Evolutionary conservation across 1,140 invertebrate genomes (phyloP).

Genomic region (Teleopsis dalmanni): DNA sequence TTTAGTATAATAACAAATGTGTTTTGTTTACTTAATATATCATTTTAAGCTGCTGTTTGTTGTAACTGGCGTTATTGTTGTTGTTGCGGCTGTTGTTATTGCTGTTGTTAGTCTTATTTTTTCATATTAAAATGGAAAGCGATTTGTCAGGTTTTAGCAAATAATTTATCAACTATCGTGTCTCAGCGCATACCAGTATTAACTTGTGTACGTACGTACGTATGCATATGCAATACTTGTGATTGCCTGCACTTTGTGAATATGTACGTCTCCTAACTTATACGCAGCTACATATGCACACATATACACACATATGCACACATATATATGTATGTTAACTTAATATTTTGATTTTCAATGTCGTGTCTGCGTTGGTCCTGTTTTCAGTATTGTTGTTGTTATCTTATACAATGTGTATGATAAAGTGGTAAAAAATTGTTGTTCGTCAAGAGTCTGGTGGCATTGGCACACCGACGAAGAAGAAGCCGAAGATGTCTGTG

Average conservation of each 20-base stretch:
- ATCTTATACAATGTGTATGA: too few species aligned
- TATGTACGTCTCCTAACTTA: not conserved
- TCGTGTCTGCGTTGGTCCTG: conserved; percentile 2
- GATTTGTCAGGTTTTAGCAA: conserved; percentile 40
- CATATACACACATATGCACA: too few species aligned
- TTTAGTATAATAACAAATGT: too few species aligned
- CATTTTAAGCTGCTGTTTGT: not conserved
- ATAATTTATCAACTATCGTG: conserved; percentile 28
- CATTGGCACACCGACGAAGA: too few species aligned
- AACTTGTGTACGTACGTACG: not conserved
- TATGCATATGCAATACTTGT: not conserved
- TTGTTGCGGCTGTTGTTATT: not conserved
- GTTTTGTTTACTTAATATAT: not conserved
- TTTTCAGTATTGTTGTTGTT: conserved; percentile 6
- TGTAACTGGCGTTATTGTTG: not conserved
- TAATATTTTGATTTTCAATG: not conserved
- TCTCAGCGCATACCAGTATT: not conserved
- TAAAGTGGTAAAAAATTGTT: too few species aligned
- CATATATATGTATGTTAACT: too few species aligned
- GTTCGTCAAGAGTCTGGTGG: too few species aligned
- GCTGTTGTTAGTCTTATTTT: conserved; percentile 5
- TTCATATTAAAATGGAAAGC: conserved; percentile 37
- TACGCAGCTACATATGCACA: not conserved
- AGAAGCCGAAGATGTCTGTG: too few species aligned
- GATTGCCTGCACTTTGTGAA: not conserved